Conservation (phyloP, 2,888 invertebrate genomes). For the Diarsia rubi region DNA sequence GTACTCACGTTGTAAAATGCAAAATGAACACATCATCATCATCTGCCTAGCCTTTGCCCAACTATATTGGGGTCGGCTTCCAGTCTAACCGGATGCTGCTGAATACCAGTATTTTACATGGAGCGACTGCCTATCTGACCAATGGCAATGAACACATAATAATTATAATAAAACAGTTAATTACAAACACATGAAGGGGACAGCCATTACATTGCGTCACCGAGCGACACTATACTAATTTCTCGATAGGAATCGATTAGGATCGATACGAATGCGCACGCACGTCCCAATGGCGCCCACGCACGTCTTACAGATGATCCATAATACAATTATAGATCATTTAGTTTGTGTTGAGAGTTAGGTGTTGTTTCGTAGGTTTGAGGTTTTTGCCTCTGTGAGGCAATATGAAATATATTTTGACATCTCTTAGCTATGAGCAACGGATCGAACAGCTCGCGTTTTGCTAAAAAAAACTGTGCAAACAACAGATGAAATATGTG, state of each 20-base stretch:
- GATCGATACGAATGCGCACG: conserved; percentile 86
- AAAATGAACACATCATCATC: not conserved
- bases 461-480: no score
- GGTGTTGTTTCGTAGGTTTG: not conserved
- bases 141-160: not conserved
- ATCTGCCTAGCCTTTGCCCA: no score
- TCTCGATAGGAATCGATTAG: conserved; percentile 85
- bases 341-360: conserved; percentile 29
- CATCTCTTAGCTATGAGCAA: no score
- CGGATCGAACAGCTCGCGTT: no score
- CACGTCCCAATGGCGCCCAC: conserved; percentile 89
- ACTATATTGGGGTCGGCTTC: no score
- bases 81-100: no score
- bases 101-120: no score
- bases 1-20: not conserved
- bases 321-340: conserved; percentile 89
- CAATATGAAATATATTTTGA: not conserved
- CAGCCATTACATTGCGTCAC: conserved; percentile 75
- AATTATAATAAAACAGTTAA: conserved; percentile 25
- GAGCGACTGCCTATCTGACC: no score
- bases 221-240: conserved; percentile 79
- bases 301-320: conserved; percentile 86
- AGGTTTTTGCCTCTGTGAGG: conserved; percentile 35
- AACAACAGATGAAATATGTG: no score
- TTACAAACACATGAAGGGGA: conserved; percentile 47